Base-by-base conservation (phyloP, 2,888 invertebrate species). In the Lacanobia wlatinum region DNA sequence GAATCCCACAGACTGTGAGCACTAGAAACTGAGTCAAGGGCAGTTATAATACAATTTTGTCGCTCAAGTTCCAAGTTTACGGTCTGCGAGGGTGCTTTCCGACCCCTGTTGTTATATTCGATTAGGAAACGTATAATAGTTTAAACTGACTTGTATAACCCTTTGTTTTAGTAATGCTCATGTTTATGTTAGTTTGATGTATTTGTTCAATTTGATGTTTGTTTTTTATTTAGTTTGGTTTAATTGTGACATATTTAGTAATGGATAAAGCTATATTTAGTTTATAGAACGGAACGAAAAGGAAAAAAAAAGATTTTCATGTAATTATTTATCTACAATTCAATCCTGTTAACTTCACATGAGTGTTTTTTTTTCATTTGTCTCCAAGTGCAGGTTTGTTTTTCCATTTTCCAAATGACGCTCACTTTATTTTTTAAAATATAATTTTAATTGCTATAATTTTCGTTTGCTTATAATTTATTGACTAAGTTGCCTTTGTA, bases 11-110 rank as follows among this genome's bases (percentile, higher is more conserved):
- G 18, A 70, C 46, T 70, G n/a, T n/a, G 28, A 43, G 10, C 50
- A 72, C 61, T 65, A 40, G 34, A 61, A 72, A 62, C 65, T 62
- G 40, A 78, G 28, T 52, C 59, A 56, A 56, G 50, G 52, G 56
- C 38, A 75, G 18, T 62, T 76, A 43, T 65, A 58, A 77, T 66
- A 73, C 58, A 79, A 79, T 62, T 79, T 73, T 79, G 61, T 62
- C n/a, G 53, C 55, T 66, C 43, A 78, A 72, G 78, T 73, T 53
- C 46, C 18, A 65, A 64, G 60, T 76, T 78, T 60, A 56, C 34
- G 43, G 63, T 55, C 50, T 65, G 18, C n/a, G 21, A 61, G 56
- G 50, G 78, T 62, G 28, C 28, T 62, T 50, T 6, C n/a, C 12
- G 14, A 18, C 23, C 23, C 28, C 14, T 18, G 48, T 28, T 52